Conservation (phyloP, 2,113 vertebrate genomes). For the Xenopus borealis region DNA sequence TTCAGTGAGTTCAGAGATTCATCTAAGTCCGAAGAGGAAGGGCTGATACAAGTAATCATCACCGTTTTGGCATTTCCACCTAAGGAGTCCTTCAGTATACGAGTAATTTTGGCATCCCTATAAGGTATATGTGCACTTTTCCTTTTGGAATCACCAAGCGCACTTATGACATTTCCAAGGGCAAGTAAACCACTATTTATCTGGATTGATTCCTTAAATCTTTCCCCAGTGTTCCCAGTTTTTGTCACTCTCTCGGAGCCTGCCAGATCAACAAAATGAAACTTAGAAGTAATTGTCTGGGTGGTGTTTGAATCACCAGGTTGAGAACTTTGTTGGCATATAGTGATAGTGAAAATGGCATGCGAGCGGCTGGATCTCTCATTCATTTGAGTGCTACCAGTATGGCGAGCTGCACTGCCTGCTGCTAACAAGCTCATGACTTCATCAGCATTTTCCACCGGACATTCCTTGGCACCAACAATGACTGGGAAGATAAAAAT, state of each 20-base stretch:
- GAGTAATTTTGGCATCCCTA: constrained; percentile 86
- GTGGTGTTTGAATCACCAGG: constrained; percentile 45
- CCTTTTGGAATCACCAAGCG: constrained; percentile 75
- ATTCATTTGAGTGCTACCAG: constrained; percentile 77
- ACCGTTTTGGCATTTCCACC: constrained; percentile 87
- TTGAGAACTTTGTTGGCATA: constrained; percentile 61
- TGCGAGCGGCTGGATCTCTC: constrained; percentile 86
- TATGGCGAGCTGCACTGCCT: constrained; percentile 78
- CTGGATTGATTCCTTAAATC: constrained; percentile 82
- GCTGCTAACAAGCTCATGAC: constrained; percentile 73
- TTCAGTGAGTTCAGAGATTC: constrained; percentile 84
- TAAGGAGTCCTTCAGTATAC: constrained; percentile 84
- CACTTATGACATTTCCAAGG: constrained; percentile 86
- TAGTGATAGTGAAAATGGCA: constrained; percentile 78
- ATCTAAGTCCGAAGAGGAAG: constrained; percentile 75
- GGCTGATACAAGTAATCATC: constrained; percentile 87
- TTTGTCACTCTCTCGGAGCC: constrained; percentile 83
- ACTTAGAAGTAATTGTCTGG: constrained; percentile 71
- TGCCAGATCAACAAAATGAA: constrained; percentile 88
- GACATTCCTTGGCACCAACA: constrained; percentile 78
- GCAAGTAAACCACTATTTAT: constrained; percentile 85
- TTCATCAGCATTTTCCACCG: constrained; percentile 74
- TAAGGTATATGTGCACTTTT: constrained; percentile 79
- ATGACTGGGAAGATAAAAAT: constrained; percentile 71
- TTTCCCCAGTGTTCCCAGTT: constrained; percentile 77